These are phyloP conservation scores for Drosophila jambulina DNA, from an alignment of 1,140 invertebrate genomes.

Conservation along the genomic window DNA sequence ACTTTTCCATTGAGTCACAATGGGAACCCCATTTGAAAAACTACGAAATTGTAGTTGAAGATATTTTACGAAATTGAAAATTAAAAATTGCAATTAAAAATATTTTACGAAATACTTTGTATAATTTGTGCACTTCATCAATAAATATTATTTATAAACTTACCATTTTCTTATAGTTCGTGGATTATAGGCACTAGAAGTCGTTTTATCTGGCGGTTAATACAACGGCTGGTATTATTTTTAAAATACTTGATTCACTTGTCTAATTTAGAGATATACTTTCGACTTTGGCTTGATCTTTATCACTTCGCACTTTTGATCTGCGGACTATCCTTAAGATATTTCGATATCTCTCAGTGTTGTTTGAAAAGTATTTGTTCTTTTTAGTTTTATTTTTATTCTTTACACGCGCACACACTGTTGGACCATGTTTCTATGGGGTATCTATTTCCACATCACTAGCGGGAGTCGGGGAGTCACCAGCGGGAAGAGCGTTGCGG, in stretches of 20 bases:
- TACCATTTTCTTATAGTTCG: constrained; percentile 56
- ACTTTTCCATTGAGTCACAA: constrained; percentile 24
- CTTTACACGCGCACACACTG: constrained; percentile 35
- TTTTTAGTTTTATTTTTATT: not conserved
- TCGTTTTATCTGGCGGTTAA: constrained; percentile 14
- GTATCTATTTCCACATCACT: constrained; percentile 38
- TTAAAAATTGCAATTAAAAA: not conserved
- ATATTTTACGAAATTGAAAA: too few relatives aligned
- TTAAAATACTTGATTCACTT: constrained; percentile 36
- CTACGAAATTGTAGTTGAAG: not conserved
- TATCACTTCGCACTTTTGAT: constrained; percentile 34
- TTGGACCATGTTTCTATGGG: constrained; percentile 24
- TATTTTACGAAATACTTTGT: not conserved
- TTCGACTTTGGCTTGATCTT: constrained; percentile 20
- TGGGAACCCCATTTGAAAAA: constrained; percentile 2
- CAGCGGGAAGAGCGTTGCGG: constrained; percentile 16
- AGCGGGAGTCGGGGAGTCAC: constrained; percentile 9
- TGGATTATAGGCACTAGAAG: constrained; percentile 14
- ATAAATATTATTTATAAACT: constrained; percentile 27
- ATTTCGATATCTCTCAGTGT: constrained; percentile 6
- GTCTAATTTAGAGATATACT: constrained; percentile 34
- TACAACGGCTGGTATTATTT: constrained; percentile 10
- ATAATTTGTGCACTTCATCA: not conserved
- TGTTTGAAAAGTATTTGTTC: not conserved
- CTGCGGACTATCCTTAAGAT: constrained; percentile 28